Evolutionary conservation across 2,113 vertebrate genomes (phyloP).

Genomic region (Menidia beryllina): DNA sequence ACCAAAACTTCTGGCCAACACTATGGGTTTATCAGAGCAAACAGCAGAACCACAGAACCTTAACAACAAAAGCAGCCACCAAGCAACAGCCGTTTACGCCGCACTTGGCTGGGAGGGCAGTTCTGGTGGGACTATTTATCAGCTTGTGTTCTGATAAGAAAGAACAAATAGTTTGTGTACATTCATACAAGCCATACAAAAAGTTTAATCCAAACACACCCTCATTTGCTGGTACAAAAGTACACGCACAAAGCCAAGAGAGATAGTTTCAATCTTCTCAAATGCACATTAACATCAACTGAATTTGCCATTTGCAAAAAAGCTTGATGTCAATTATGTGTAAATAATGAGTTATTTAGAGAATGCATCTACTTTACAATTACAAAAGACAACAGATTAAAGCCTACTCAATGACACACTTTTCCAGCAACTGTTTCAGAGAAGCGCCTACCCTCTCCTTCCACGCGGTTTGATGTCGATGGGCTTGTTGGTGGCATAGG

Average conservation of each 20-base stretch:
- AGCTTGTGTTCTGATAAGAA: slow-evolving; percentile 64
- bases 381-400: background rate
- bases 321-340: background rate
- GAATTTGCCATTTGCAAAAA: background rate
- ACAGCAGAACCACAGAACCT: slow-evolving; percentile 59
- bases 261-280: slow-evolving; percentile 8
- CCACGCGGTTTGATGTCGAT: slow-evolving; percentile 93
- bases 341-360: background rate
- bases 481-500: slow-evolving; percentile 93
- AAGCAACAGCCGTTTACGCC: slow-evolving; percentile 65
- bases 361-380: slow-evolving; percentile 4
- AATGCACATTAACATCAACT: background rate
- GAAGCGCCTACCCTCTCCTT: slow-evolving; percentile 85
- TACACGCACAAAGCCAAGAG: slow-evolving; percentile 16
- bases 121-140: slow-evolving; percentile 61
- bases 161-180: slow-evolving; percentile 44
- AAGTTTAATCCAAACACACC: slow-evolving; percentile 20
- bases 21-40: slow-evolving; percentile 36
- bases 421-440: slow-evolving; percentile 21
- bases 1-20: slow-evolving; percentile 25
- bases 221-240: slow-evolving; percentile 10
- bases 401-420: background rate
- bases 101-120: slow-evolving; percentile 31
- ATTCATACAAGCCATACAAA: slow-evolving; percentile 45
- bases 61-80: slow-evolving; percentile 43